Conservation (phyloP, 1,140 invertebrate species). For the Paramacrobiotus metropolitanus region DNA sequence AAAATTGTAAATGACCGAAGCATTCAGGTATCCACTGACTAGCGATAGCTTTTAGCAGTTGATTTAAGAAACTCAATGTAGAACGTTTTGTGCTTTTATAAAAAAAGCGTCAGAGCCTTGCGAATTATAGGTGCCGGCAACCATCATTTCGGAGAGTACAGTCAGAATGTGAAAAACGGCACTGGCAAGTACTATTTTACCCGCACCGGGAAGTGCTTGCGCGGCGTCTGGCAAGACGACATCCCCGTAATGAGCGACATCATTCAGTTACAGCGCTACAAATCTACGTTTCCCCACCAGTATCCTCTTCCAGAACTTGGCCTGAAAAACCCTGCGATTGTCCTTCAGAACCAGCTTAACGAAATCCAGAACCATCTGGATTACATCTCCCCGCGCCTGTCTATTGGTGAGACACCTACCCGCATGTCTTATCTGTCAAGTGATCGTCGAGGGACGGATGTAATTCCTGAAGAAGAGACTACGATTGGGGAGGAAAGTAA, state of each 20-base stretch:
- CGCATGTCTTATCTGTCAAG: neutral
- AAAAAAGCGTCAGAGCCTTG: too few relatives aligned
- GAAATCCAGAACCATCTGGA: too few relatives aligned
- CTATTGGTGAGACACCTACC: too few relatives aligned
- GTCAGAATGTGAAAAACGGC: constrained; percentile 24
- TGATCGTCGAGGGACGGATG: neutral
- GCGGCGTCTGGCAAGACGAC: constrained; percentile 25
- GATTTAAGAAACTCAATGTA: too few relatives aligned
- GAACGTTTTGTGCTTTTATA: too few relatives aligned
- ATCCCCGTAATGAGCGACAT: constrained; percentile 24
- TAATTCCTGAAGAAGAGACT: neutral
- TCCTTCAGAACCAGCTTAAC: neutral
- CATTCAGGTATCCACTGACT: too few relatives aligned
- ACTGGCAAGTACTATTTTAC: constrained; percentile 25
- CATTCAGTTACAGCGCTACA: constrained; percentile 22
- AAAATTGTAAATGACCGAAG: too few relatives aligned
- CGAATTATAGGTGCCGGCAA: constrained; percentile 19
- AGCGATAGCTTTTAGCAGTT: too few relatives aligned
- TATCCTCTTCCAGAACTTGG: constrained; percentile 19
- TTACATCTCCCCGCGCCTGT: too few relatives aligned
- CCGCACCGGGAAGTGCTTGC: constrained; percentile 22
- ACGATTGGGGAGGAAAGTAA: neutral
- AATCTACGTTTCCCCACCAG: constrained; percentile 21
- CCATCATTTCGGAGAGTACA: constrained; percentile 24
- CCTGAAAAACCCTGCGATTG: neutral